A percentile compares a stretch with the other conserved stretches of the same genome.
Conservation (phyloP, 2,888 invertebrate genomes). For the Galerucella calmariensis region DNA sequence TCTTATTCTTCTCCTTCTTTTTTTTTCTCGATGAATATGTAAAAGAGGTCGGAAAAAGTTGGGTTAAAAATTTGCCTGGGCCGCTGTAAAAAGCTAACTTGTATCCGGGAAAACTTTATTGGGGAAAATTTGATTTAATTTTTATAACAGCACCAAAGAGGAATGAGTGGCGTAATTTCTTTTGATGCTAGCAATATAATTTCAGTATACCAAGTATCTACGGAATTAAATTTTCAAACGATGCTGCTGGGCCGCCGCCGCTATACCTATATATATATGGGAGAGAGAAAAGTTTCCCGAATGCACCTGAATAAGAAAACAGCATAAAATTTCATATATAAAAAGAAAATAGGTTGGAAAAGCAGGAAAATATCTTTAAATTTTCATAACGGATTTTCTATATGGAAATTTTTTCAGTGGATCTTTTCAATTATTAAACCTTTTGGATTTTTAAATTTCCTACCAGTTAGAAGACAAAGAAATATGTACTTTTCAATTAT, state of each 20-base stretch:
- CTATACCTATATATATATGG: constrained; percentile 5
- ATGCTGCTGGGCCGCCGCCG: constrained; percentile 39
- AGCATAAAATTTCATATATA: constrained; percentile 47
- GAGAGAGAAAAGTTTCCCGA: constrained; percentile 55
- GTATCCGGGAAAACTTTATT: constrained; percentile 65
- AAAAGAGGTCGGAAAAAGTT: not conserved
- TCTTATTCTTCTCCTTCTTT: too few species aligned
- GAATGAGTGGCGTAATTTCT: constrained; percentile 66
- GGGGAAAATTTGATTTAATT: constrained; percentile 66
- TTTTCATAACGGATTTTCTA: constrained; percentile 35
- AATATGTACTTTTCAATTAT: too few species aligned
- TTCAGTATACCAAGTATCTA: constrained; percentile 63
- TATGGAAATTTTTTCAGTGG: constrained; percentile 17
- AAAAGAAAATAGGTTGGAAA: constrained; percentile 41
- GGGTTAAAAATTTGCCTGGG: constrained; percentile 51
- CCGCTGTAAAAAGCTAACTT: constrained; percentile 60
- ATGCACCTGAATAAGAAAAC: constrained; percentile 58
- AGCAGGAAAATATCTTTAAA: constrained; percentile 28
- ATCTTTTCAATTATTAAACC: constrained; percentile 19
- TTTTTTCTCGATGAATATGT: not conserved
- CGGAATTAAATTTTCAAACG: constrained; percentile 58
- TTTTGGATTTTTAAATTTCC: not conserved
- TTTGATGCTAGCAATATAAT: constrained; percentile 66
- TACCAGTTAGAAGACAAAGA: too few species aligned
- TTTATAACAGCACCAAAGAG: constrained; percentile 65